phyloP scores from a whole-genome alignment of 2,888 invertebrate genomes.

The Sesamia inferens region DNA sequence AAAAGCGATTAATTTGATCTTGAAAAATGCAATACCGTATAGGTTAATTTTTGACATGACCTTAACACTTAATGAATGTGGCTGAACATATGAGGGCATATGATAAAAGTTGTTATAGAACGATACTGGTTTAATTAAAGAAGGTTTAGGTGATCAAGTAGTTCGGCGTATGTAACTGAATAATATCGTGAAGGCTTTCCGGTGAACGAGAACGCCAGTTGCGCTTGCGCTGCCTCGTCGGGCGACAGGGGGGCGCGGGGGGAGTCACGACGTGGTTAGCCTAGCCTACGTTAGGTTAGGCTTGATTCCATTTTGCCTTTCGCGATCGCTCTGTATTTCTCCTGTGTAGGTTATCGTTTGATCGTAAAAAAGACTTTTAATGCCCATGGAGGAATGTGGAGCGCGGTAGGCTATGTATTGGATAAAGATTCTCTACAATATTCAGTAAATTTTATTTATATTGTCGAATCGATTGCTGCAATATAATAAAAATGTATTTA shows the following conservation, averaged over 20 bases:
- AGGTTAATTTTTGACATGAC: slow-evolving; percentile 41
- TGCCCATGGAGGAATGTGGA: slow-evolving; percentile 23
- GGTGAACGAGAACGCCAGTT: slow-evolving; percentile 72
- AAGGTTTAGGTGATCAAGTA: slow-evolving; percentile 77
- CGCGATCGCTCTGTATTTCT: slow-evolving; percentile 69
- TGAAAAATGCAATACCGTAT: slow-evolving; percentile 37
- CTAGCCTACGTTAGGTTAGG: slow-evolving; percentile 80
- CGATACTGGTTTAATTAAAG: slow-evolving; percentile 61
- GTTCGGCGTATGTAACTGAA: slow-evolving; percentile 75
- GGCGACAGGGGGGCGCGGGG: slow-evolving; percentile 51
- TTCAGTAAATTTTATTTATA: slow-evolving; percentile 10
- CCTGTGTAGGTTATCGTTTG: slow-evolving; percentile 49
- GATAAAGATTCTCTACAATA: neutral
- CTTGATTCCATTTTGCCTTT: slow-evolving; percentile 77
- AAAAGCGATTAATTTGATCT: slow-evolving; percentile 37
- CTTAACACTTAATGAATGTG: slow-evolving; percentile 37
- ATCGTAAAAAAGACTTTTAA: slow-evolving; percentile 47
- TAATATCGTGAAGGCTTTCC: slow-evolving; percentile 81
- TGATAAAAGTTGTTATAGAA: slow-evolving; percentile 49
- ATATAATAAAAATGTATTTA: slow-evolving; percentile 6
- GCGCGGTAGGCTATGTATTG: slow-evolving; percentile 5
- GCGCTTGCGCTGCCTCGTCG: slow-evolving; percentile 64
- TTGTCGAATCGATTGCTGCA: neutral
- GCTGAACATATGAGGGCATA: slow-evolving; percentile 23
- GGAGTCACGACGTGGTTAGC: slow-evolving; percentile 86